Evolutionary conservation across 2,888 invertebrate genomes (phyloP).

Genomic region (Limulus polyphemus): DNA sequence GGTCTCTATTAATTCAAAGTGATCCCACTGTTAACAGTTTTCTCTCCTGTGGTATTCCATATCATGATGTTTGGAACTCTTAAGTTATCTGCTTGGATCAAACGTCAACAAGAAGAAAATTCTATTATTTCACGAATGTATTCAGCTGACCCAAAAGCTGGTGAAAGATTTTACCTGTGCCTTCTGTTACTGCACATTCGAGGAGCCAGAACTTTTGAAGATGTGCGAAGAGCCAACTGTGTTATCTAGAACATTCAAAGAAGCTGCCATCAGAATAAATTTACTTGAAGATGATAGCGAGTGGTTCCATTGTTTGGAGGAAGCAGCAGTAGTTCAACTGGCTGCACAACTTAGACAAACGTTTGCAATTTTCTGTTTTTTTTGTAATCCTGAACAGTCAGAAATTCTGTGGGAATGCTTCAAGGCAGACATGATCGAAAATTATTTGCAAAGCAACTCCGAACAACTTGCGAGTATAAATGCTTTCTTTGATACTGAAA

Average conservation of each 20-base stretch:
- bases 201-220: not conserved
- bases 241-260: not conserved
- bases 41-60: too few species aligned
- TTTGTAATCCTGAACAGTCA: not conserved
- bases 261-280: not conserved
- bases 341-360: not conserved
- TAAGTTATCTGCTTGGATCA: too few species aligned
- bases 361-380: not conserved
- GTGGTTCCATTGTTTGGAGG: not conserved
- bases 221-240: not conserved
- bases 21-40: not conserved
- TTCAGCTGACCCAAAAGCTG: not conserved
- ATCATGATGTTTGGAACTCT: too few species aligned
- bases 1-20: not conserved
- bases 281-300: not conserved
- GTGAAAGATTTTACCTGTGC: not conserved
- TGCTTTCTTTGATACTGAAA: too few species aligned
- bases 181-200: not conserved
- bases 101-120: too few species aligned
- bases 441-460: not conserved
- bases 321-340: not conserved
- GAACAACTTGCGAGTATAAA: too few species aligned
- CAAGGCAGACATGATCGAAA: not conserved
- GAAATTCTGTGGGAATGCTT: not conserved
- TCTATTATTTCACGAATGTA: not conserved